A percentile compares a stretch with the other conserved stretches of the same genome.
Evolutionary conservation across 2,113 vertebrate genomes (phyloP).

Genomic region (Pteropus alecto): DNA sequence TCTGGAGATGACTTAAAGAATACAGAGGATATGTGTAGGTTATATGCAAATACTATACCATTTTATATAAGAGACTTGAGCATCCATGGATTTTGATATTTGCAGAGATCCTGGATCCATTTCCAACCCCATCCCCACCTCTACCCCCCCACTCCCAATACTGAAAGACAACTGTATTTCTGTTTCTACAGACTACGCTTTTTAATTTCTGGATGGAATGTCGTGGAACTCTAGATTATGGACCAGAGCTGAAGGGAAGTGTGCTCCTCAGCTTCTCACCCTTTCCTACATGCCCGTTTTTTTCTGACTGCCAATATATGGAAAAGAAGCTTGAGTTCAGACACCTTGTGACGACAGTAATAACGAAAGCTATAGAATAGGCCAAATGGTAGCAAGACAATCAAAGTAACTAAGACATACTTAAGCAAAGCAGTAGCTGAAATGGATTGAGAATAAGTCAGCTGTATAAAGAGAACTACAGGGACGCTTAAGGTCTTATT

Average conservation of each 20-base stretch:
- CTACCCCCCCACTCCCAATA: too few relatives aligned
- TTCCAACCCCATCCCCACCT: too few relatives aligned
- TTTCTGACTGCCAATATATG: not conserved
- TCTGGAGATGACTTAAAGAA: not conserved
- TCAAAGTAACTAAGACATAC: not conserved
- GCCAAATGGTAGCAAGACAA: not conserved
- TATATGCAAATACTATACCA: not conserved
- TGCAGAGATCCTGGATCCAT: too few relatives aligned
- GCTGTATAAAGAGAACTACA: constrained; percentile 4
- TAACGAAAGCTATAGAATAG: not conserved
- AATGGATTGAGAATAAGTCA: not conserved
- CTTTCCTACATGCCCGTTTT: not conserved
- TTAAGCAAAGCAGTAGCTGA: not conserved
- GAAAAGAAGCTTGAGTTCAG: not conserved
- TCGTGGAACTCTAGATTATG: not conserved
- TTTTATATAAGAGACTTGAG: not conserved
- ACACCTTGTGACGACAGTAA: not conserved
- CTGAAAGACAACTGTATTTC: not conserved
- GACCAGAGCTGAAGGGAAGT: not conserved
- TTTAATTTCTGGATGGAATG: not conserved
- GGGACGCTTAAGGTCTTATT: not conserved
- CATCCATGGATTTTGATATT: not conserved
- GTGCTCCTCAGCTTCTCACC: not conserved
- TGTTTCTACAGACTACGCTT: not conserved
- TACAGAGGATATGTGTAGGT: not conserved